These are phyloP conservation scores for Marronus borbonicus DNA, from an alignment of 2,888 invertebrate genomes.

Conservation along the genomic window DNA sequence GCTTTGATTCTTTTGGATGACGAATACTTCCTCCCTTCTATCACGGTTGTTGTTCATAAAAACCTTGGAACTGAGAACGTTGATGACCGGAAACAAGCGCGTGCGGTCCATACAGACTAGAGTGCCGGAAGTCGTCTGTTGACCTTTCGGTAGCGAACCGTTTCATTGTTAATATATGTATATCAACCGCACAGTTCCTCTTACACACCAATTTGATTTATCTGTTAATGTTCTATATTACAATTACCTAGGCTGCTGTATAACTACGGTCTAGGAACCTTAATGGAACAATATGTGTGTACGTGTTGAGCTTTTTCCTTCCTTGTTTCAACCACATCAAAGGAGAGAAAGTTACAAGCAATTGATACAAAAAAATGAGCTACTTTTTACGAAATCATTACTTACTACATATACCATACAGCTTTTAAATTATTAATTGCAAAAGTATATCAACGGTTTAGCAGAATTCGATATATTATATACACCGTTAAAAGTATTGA, in stretches of 20 bases:
- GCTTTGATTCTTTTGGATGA: conserved; percentile 35
- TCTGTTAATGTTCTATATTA: conserved; percentile 31
- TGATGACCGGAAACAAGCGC: conserved; percentile 63
- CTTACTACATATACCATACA: no score
- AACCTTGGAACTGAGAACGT: conserved; percentile 46
- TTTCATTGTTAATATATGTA: conserved; percentile 62
- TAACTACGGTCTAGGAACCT: background rate
- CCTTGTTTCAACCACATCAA: no score
- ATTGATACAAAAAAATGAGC: no score
- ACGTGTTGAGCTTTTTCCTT: no score
- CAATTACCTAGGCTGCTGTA: background rate
- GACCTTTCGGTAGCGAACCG: conserved; percentile 65
- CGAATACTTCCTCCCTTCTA: conserved; percentile 36
- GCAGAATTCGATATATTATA: no score
- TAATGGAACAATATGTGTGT: no score
- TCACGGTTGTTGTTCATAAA: conserved; percentile 25
- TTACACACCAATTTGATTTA: conserved; percentile 62
- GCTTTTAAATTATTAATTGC: no score
- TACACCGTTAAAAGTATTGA: no score
- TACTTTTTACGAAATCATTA: no score
- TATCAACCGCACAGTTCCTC: conserved; percentile 60
- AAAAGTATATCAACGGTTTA: no score
- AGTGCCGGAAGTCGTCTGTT: conserved; percentile 65
- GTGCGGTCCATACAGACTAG: conserved; percentile 60
- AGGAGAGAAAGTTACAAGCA: no score